Conservation (phyloP, 1,140 invertebrate species). For the Stratiolaelaps scimitus region DNA sequence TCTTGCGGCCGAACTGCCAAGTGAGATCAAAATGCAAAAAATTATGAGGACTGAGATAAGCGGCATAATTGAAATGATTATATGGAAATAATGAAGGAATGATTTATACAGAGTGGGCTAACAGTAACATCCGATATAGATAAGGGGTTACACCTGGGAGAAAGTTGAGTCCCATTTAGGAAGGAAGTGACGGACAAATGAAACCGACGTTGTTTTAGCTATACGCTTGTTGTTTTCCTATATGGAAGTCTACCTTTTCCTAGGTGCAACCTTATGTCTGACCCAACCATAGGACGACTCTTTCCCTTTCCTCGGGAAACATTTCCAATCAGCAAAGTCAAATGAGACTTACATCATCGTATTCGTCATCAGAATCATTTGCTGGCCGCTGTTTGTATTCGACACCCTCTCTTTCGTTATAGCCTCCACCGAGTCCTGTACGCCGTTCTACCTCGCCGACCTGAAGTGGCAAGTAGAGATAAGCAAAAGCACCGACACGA, state of each 20-base stretch:
- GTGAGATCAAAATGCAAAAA: slow-evolving; percentile 28
- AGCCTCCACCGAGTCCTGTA: slow-evolving; percentile 47
- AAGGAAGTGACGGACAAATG: too few species aligned
- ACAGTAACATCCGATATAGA: too few species aligned
- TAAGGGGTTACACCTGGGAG: too few species aligned
- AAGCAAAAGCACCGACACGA: too few species aligned
- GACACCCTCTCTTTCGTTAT: slow-evolving; percentile 81
- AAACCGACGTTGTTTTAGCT: too few species aligned
- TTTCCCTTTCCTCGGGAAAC: slow-evolving; percentile 27
- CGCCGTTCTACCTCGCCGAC: slow-evolving; percentile 51
- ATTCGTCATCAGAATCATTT: slow-evolving; percentile 71
- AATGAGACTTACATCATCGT: slow-evolving; percentile 59
- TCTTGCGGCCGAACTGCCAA: slow-evolving; percentile 67
- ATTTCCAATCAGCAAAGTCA: too few species aligned
- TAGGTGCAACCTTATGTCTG: too few species aligned
- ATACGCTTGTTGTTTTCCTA: too few species aligned
- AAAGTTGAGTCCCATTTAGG: too few species aligned
- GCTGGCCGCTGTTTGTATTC: slow-evolving; percentile 68
- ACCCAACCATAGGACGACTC: too few species aligned
- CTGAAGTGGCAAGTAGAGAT: slow-evolving; percentile 1
- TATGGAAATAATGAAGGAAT: not conserved
- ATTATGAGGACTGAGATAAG: slow-evolving; percentile 28
- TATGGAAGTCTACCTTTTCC: too few species aligned
- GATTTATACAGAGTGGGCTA: slow-evolving; percentile 1
- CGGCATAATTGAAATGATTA: too few species aligned